Conservation (phyloP, 53 echinoderm and acorn worm genomes). For the Luidia sarsii region DNA sequence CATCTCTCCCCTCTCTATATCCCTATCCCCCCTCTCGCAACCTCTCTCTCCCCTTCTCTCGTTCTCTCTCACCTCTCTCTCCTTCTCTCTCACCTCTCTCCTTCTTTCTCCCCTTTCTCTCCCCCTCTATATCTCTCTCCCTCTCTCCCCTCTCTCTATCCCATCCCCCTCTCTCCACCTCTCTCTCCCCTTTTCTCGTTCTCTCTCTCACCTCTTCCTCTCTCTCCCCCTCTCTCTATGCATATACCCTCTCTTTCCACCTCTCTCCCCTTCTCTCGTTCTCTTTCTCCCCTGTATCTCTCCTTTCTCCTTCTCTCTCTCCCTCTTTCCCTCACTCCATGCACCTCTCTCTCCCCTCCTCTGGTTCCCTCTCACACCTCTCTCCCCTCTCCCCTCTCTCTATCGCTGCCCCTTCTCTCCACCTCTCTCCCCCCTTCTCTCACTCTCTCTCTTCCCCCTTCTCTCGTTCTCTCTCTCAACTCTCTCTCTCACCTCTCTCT, state of each 20-base stretch:
- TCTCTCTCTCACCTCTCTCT: slow-evolving; percentile 25
- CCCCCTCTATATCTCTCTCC: too few species aligned
- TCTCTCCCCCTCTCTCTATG: neutral
- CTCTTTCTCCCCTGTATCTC: neutral
- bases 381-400: neutral
- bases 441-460: neutral
- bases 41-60: neutral
- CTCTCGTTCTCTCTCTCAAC: neutral
- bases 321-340: neutral
- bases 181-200: neutral
- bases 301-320: neutral
- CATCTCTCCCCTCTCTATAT: neutral
- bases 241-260: neutral
- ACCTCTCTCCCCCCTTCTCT: neutral
- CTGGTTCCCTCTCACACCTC: too few species aligned
- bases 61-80: too few species aligned
- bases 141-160: neutral
- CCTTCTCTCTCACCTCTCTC: neutral
- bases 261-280: neutral
- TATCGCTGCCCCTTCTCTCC: neutral
- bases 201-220: neutral
- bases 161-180: neutral
- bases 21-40: neutral
- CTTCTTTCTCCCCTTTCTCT: neutral
- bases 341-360: neutral